Conservation (phyloP, 2,888 invertebrate genomes). For the Tetropium fuscum region DNA sequence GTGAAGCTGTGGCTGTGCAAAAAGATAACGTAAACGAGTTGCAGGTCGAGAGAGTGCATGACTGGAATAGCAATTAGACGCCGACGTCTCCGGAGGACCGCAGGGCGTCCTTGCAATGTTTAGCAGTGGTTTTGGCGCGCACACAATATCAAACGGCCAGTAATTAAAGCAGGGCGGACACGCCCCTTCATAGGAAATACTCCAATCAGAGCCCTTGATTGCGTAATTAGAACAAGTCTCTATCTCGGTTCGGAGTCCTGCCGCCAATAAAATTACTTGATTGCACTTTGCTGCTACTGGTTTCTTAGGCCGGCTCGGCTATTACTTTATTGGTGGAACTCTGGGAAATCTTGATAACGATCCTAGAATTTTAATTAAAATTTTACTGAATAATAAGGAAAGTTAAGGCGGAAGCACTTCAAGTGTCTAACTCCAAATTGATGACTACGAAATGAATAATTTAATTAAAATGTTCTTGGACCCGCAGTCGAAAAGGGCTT, state of each 20-base stretch:
- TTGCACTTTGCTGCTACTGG: conserved; percentile 56
- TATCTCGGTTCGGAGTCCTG: conserved; percentile 54
- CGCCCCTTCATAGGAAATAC: conserved; percentile 55
- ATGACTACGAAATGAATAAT: conserved; percentile 23
- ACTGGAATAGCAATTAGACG: conserved; percentile 33
- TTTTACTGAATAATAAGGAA: conserved; percentile 24
- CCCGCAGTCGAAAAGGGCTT: background rate
- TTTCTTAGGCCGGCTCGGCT: conserved; percentile 46
- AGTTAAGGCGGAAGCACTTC: conserved; percentile 19
- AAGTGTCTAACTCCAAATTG: conserved; percentile 19
- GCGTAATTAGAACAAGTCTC: conserved; percentile 65
- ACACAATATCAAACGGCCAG: conserved; percentile 49
- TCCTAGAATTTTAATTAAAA: conserved; percentile 2
- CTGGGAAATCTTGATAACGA: conserved; percentile 10
- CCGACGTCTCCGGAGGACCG: conserved; percentile 17
- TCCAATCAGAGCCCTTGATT: conserved; percentile 64
- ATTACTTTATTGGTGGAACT: conserved; percentile 27
- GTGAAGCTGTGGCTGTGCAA: conserved; percentile 29
- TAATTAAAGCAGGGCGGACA: conserved; percentile 62
- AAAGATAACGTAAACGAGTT: conserved; percentile 32
- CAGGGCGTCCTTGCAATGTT: conserved; percentile 17
- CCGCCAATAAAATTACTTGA: conserved; percentile 59
- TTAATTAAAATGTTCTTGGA: conserved; percentile 13
- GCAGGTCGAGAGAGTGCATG: conserved; percentile 33
- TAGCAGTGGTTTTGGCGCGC: conserved; percentile 32